phyloP scores from a whole-genome alignment of 2,888 invertebrate species.

The Yponomeuta sedellus region DNA sequence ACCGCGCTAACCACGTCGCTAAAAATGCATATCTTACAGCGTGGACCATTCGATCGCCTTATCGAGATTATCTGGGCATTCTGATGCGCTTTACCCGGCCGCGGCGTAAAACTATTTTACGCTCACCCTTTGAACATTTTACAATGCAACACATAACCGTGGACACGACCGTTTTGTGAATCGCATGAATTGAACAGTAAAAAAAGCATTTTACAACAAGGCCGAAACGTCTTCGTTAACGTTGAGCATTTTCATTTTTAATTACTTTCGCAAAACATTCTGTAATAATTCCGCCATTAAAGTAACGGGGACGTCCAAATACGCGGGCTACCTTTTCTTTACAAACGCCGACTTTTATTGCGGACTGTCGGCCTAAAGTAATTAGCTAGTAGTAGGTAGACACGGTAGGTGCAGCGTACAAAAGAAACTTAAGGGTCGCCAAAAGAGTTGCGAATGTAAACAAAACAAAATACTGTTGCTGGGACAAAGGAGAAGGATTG shows the following conservation, averaged over 20 bases:
- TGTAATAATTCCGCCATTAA: conserved; percentile 13
- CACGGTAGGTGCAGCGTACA: not conserved
- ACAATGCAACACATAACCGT: not conserved
- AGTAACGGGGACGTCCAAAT: conserved; percentile 13
- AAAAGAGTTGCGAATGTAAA: conserved; percentile 37
- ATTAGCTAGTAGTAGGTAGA: conserved; percentile 2
- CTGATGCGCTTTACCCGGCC: conserved; percentile 23
- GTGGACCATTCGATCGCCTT: conserved; percentile 29
- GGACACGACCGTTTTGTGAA: not conserved
- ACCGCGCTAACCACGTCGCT: not conserved
- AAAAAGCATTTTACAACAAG: conserved; percentile 2
- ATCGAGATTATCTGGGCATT: conserved; percentile 59
- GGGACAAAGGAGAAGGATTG: conserved; percentile 32
- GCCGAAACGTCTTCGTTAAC: conserved; percentile 9
- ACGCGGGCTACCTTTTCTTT: conserved; percentile 6
- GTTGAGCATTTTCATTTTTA: conserved; percentile 10
- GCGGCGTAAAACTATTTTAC: conserved; percentile 14
- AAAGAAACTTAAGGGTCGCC: conserved; percentile 12
- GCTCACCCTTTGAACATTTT: not conserved
- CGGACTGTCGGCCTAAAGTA: conserved; percentile 30
- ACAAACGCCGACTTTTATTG: conserved; percentile 40
- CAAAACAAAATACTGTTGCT: conserved; percentile 36
- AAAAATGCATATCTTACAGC: conserved; percentile 15
- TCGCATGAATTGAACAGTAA: not conserved
- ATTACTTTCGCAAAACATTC: conserved; percentile 15